These are phyloP conservation scores for Rotaria socialis DNA, from an alignment of 2,888 invertebrate genomes.

Conservation along the genomic window DNA sequence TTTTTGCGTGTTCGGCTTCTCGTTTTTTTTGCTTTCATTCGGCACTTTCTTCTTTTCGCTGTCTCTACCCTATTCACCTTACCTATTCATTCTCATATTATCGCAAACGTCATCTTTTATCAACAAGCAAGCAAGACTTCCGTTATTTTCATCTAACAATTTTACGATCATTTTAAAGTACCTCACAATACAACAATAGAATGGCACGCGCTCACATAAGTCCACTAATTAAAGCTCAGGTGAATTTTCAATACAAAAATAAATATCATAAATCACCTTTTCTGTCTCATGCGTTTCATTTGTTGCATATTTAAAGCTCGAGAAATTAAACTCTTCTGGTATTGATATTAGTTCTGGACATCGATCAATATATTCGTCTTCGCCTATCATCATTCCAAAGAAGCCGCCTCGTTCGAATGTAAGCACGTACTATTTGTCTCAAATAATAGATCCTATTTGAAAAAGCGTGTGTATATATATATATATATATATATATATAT, in stretches of 20 bases:
- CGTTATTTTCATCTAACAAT: background rate
- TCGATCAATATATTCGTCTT: background rate
- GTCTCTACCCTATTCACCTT: background rate
- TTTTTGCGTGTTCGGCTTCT: background rate
- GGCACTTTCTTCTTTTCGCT: background rate
- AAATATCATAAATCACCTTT: background rate
- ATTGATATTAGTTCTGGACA: background rate
- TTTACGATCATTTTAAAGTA: background rate
- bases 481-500: too few relatives aligned
- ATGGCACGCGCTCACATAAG: background rate
- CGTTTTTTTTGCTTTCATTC: background rate
- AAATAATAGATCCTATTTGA: background rate
- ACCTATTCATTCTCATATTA: constrained; percentile 20
- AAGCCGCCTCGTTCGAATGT: background rate
- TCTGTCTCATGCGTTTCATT: too few relatives aligned
- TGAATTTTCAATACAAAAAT: background rate
- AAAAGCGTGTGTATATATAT: background rate
- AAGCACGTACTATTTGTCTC: background rate
- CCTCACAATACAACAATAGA: background rate
- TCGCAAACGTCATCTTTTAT: background rate
- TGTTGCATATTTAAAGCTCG: background rate
- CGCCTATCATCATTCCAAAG: background rate
- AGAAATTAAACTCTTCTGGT: background rate
- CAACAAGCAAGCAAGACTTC: background rate
- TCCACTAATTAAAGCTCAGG: background rate